Conservation (phyloP, 2,113 vertebrate genomes). For the Agapornis roseicollis region DNA sequence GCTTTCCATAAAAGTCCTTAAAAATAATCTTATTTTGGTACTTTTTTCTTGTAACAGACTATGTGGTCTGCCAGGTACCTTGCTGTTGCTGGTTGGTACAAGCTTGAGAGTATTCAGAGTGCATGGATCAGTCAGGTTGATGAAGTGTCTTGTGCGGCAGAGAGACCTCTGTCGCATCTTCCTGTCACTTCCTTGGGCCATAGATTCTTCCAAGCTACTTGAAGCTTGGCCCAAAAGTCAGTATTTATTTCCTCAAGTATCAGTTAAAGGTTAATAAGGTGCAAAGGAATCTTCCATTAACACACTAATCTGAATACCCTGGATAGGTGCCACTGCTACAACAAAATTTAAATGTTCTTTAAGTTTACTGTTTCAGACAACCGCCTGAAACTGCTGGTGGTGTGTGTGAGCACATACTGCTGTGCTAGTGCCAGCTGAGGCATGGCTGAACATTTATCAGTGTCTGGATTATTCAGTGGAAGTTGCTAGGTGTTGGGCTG, state of each 20-base stretch:
- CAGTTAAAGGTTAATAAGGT: not conserved
- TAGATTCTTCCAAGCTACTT: not conserved
- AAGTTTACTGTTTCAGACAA: not conserved
- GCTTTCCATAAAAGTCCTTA: not conserved
- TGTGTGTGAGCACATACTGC: not conserved
- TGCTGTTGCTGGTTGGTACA: not conserved
- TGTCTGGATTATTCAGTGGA: not conserved
- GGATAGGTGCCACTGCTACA: not conserved
- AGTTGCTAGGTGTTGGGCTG: not conserved
- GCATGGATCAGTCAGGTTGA: fast-evolving
- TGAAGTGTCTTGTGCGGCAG: not conserved
- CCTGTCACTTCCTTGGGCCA: not conserved
- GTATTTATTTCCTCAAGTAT: not conserved
- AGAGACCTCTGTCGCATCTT: not conserved
- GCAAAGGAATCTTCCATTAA: not conserved
- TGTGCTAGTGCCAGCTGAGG: not conserved
- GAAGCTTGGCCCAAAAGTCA: not conserved
- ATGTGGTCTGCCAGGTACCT: not conserved
- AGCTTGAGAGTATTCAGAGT: not conserved
- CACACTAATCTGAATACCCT: fast-evolving
- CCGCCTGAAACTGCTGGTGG: fast-evolving
- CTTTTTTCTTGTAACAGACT: not conserved
- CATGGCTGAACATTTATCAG: fast-evolving
- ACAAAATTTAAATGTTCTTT: not conserved
- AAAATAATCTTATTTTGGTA: not conserved